Evolutionary conservation across 2,113 vertebrate species (phyloP).

Genomic region (Heteronetta atricapilla): DNA sequence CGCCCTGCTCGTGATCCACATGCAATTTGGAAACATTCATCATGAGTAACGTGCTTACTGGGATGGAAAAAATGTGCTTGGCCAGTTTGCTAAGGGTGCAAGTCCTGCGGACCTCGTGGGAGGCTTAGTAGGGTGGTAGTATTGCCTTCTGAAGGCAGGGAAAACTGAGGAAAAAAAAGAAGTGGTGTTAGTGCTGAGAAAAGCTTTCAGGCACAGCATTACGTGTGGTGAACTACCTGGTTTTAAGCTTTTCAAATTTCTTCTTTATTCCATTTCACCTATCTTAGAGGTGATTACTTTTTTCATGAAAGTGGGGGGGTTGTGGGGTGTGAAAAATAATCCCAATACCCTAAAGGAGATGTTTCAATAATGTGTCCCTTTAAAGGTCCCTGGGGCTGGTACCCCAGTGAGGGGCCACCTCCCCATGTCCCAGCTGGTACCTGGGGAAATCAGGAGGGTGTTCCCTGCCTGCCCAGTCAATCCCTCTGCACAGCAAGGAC

Average conservation of each 20-base stretch:
- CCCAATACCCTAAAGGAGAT: not conserved
- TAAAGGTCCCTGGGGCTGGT: not conserved
- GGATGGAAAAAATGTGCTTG: not conserved
- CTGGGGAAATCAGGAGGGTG: no score
- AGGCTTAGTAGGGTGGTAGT: not conserved
- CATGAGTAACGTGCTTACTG: accelerated
- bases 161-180: no score
- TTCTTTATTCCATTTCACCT: not conserved
- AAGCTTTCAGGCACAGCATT: no score
- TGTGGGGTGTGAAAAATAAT: no score
- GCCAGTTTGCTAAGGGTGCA: accelerated
- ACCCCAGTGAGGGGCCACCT: not conserved
- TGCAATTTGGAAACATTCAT: not conserved
- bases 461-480: accelerated
- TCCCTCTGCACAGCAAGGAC: not conserved
- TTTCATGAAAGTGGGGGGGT: not conserved
- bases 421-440: not conserved
- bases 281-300: no score
- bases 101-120: not conserved
- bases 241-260: not conserved
- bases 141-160: accelerated
- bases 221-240: no score
- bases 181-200: no score
- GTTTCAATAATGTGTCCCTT: not conserved
- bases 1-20: accelerated